phyloP scores from a whole-genome alignment of 2,113 vertebrate genomes.

The Pagrus major region DNA sequence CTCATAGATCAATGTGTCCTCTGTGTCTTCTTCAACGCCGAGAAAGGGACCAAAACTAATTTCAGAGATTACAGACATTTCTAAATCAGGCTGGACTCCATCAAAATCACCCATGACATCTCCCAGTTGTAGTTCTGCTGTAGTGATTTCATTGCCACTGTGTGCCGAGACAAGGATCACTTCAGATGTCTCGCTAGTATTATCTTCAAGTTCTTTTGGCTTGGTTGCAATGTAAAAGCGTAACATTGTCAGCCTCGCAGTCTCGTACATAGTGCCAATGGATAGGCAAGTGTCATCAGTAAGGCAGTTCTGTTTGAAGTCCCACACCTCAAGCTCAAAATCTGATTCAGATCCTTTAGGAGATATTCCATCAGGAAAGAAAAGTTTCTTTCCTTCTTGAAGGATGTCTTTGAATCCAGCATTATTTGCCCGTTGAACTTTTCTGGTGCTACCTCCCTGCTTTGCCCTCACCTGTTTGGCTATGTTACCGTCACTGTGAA shows the following conservation, averaged over 20 bases:
- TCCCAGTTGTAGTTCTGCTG: neutral
- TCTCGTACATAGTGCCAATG: slow-evolving; percentile 17
- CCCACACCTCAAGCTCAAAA: no score
- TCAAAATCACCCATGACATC: neutral
- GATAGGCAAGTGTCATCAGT: slow-evolving; percentile 4
- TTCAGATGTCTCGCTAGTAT: slow-evolving; percentile 23
- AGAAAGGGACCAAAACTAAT: neutral
- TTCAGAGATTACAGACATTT: no score
- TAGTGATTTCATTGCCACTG: slow-evolving; percentile 7
- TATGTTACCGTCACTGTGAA: no score
- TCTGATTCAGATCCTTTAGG: no score
- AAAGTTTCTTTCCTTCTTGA: no score
- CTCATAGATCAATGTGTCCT: slow-evolving; percentile 11
- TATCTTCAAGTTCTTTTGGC: neutral
- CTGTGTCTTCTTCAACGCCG: slow-evolving; percentile 5
- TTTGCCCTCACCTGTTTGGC: no score
- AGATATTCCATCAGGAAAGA: no score
- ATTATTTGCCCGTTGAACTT: no score
- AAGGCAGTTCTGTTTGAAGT: no score
- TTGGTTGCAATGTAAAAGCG: slow-evolving; percentile 20
- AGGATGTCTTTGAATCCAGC: no score
- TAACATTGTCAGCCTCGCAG: slow-evolving; percentile 17
- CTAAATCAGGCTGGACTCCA: neutral
- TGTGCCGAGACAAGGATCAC: slow-evolving; percentile 5
- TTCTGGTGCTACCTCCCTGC: no score